phyloP scores from a whole-genome alignment of 2,113 vertebrate species.

The Phylloscopus trochilus region DNA sequence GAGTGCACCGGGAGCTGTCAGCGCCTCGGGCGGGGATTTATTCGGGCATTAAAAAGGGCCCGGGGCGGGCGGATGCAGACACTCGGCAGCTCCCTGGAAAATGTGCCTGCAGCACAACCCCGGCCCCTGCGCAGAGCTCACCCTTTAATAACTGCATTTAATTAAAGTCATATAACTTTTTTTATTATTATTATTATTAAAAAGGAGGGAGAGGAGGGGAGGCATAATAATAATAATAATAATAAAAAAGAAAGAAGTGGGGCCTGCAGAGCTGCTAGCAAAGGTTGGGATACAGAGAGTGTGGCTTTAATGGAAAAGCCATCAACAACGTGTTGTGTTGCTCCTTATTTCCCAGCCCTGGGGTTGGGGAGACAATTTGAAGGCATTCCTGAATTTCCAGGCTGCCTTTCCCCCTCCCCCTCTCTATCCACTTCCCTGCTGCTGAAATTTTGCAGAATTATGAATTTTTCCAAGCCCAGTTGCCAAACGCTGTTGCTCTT shows the following conservation, averaged over 20 bases:
- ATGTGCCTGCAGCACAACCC: conserved; percentile 69
- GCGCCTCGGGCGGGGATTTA: conserved; percentile 82
- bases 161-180: conserved; percentile 84
- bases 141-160: conserved; percentile 81
- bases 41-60: conserved; percentile 82
- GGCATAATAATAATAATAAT: background rate
- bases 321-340: background rate
- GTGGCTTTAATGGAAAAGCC: conserved; percentile 40
- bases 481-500: conserved; percentile 22
- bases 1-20: conserved; percentile 74
- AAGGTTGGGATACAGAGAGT: conserved; percentile 49
- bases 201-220: conserved; percentile 12
- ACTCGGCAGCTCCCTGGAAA: conserved; percentile 77
- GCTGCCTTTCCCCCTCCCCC: background rate
- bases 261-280: conserved; percentile 40
- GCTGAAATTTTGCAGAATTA: background rate
- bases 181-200: conserved; percentile 63
- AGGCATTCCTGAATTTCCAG: background rate
- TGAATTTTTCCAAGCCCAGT: conserved; percentile 22
- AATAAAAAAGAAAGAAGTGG: background rate
- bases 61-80: conserved; percentile 76
- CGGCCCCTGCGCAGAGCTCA: conserved; percentile 73
- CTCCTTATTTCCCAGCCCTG: conserved; percentile 34
- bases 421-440: background rate
- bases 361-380: background rate